Conservation (phyloP, 1,140 invertebrate genomes). For the Euwallacea similis region DNA sequence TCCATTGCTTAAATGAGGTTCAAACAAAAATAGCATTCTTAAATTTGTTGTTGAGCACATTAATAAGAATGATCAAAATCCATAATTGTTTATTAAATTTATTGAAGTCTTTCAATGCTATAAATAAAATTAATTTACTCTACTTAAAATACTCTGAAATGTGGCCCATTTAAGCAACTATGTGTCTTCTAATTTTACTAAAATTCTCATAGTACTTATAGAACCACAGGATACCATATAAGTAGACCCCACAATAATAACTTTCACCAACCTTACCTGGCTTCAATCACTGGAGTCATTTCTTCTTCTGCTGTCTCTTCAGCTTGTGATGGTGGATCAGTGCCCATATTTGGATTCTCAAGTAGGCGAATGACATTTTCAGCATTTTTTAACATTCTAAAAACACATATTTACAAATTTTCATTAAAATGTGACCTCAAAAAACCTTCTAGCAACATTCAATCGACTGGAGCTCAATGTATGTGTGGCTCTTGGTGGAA, state of each 20-base stretch:
- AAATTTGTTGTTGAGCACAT: no score
- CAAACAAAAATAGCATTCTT: no score
- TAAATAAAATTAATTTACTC: no score
- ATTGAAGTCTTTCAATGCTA: no score
- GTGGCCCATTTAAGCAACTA: no score
- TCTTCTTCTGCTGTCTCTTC: constrained; percentile 51
- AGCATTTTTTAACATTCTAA: constrained; percentile 49
- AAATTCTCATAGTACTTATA: no score
- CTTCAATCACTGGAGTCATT: constrained; percentile 53
- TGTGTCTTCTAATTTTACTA: no score
- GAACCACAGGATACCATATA: no score
- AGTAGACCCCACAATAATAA: neutral
- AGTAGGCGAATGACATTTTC: constrained; percentile 46
- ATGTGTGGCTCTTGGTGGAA: constrained; percentile 52
- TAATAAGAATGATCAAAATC: no score
- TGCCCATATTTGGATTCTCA: constrained; percentile 45
- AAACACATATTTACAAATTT: constrained; percentile 7
- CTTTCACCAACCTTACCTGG: constrained; percentile 28
- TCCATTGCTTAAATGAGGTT: no score
- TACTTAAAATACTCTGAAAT: no score
- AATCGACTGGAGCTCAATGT: constrained; percentile 55
- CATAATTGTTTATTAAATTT: no score
- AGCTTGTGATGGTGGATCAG: constrained; percentile 31
- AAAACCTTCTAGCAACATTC: constrained; percentile 51
- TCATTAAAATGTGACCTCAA: neutral